Evolutionary conservation across 2,113 vertebrate genomes (phyloP).

Genomic region (Motacilla tschutschensis): DNA sequence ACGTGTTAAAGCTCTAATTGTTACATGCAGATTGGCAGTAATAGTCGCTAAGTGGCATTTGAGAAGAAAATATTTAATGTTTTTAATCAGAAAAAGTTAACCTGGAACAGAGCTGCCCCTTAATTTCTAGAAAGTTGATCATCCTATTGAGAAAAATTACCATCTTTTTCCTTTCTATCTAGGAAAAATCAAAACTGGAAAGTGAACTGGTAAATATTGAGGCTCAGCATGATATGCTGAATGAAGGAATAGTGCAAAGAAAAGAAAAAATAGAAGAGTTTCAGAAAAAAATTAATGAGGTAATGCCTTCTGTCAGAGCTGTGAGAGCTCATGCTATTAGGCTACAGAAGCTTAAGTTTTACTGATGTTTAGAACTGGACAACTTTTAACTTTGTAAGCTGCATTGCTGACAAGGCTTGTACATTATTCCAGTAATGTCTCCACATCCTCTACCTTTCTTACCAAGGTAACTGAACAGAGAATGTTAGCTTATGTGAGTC

Average conservation of each 20-base stretch:
- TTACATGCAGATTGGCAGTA: background rate
- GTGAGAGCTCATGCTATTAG: background rate
- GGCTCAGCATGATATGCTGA: constrained; percentile 78
- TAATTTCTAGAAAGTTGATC: background rate
- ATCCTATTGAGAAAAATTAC: background rate
- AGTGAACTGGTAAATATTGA: constrained; percentile 85
- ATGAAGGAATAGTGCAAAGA: constrained; percentile 69
- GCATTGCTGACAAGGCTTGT: background rate
- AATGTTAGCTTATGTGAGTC: background rate
- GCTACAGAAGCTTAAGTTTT: background rate
- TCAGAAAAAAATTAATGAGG: constrained; percentile 80
- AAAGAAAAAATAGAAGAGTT: constrained; percentile 70
- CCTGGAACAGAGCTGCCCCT: background rate
- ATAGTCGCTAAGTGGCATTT: background rate
- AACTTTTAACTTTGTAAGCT: background rate
- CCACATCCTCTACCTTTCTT: background rate
- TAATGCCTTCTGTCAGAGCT: constrained; percentile 28
- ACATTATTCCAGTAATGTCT: background rate
- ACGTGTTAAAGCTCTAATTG: background rate
- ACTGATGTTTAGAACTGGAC: background rate
- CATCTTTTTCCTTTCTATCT: background rate
- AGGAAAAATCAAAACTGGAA: constrained; percentile 90
- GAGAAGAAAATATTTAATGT: background rate
- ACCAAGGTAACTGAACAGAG: background rate
- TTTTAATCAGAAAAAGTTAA: background rate